phyloP scores from a whole-genome alignment of 2,113 vertebrate genomes.

The Tetrax tetrax region DNA sequence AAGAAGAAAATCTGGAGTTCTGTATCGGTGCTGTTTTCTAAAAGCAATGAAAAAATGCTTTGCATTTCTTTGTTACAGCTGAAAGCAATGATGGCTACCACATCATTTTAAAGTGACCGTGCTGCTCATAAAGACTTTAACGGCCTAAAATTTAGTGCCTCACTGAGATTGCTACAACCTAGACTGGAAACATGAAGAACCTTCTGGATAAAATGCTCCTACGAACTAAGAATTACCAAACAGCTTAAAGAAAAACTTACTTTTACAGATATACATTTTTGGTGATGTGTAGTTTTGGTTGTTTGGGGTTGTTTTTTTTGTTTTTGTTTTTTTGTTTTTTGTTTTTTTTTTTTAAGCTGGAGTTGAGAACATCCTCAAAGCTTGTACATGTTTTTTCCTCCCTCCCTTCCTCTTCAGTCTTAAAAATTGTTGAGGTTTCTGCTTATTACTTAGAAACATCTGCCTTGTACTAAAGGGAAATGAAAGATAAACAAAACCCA shows the following conservation, averaged over 20 bases:
- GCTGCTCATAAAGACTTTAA: slow-evolving; percentile 46
- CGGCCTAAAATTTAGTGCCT: slow-evolving; percentile 46
- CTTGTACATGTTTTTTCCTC: background rate
- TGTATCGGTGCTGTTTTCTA: background rate
- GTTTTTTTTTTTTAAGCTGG: background rate
- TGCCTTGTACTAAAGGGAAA: slow-evolving; percentile 38
- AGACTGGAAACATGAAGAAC: slow-evolving; percentile 48
- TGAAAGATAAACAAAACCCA: slow-evolving; percentile 44
- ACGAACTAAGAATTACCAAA: slow-evolving; percentile 42
- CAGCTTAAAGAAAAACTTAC: slow-evolving; percentile 6
- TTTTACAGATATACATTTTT: slow-evolving; percentile 27
- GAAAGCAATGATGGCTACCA: slow-evolving; percentile 88
- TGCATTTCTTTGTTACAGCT: slow-evolving; percentile 77
- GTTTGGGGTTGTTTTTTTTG: background rate
- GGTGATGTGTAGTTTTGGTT: slow-evolving; percentile 23
- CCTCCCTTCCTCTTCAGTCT: background rate
- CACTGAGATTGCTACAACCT: slow-evolving; percentile 33
- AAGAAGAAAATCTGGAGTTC: background rate
- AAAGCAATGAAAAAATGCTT: background rate
- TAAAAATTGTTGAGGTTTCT: slow-evolving; percentile 25
- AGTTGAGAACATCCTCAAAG: slow-evolving; percentile 24
- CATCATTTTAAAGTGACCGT: slow-evolving; percentile 87
- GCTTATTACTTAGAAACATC: slow-evolving; percentile 29
- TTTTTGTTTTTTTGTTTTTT: background rate
- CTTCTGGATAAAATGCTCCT: slow-evolving; percentile 45